These are phyloP conservation scores for Desmophyllum pertusum DNA, from an alignment of 92 coral and sea anemone species.

Conservation along the genomic window DNA sequence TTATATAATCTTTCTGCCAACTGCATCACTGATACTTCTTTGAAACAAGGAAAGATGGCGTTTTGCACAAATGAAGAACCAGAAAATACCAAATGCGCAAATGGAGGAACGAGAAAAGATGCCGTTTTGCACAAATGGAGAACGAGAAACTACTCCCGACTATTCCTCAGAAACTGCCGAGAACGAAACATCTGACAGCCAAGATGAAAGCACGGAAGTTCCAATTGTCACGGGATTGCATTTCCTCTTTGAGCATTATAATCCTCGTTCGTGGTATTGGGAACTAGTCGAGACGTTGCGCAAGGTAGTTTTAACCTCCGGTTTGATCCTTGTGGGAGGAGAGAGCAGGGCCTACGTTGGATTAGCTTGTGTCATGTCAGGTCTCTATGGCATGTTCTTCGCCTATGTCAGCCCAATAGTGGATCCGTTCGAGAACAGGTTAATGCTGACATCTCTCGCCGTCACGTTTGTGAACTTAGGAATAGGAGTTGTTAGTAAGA, in stretches of 20 bases:
- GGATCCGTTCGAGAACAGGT: not conserved
- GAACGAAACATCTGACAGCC: not conserved
- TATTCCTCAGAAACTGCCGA: too few species aligned
- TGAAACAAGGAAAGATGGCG: too few species aligned
- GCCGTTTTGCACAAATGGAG: too few species aligned
- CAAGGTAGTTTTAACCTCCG: not conserved
- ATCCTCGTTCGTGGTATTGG: not conserved
- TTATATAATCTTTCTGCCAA: not conserved
- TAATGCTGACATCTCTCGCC: not conserved
- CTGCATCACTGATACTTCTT: not conserved
- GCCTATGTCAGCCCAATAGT: not conserved
- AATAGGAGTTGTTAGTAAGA: not conserved
- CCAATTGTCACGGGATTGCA: not conserved
- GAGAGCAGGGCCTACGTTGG: not conserved
- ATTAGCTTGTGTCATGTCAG: not conserved
- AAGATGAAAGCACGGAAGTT: not conserved
- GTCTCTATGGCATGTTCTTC: too few species aligned
- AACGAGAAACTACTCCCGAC: too few species aligned
- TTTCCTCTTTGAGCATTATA: not conserved
- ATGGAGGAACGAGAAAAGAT: too few species aligned
- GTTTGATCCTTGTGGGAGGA: not conserved
- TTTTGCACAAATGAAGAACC: too few species aligned
- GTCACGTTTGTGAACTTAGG: not conserved
- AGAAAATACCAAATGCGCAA: too few species aligned
- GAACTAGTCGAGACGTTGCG: not conserved